A percentile compares a stretch with the other conserved stretches of the same genome.
Conservation (phyloP, 1,140 invertebrate genomes). For the Callitettix versicolor region DNA sequence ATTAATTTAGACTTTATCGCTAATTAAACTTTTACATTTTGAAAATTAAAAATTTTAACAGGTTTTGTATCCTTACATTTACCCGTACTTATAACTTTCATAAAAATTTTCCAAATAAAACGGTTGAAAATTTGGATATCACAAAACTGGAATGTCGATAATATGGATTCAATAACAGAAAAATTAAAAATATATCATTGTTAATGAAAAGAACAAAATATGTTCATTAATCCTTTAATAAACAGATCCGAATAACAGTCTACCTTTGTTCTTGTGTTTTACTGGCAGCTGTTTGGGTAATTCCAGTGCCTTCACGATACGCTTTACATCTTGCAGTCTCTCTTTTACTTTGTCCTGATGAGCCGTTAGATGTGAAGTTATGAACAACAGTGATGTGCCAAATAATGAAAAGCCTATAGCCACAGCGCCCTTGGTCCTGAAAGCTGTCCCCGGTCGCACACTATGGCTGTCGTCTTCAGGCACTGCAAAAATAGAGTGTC, state of each 20-base stretch:
- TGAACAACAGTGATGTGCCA: slow-evolving; percentile 86
- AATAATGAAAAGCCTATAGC: slow-evolving; percentile 82
- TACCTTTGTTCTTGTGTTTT: slow-evolving; percentile 64
- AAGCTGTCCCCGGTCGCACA: slow-evolving; percentile 74
- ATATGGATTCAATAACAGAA: too few species aligned
- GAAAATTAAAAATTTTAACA: too few species aligned
- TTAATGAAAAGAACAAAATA: too few species aligned
- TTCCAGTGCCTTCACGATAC: slow-evolving; percentile 73
- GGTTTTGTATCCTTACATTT: too few species aligned
- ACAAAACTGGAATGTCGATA: too few species aligned
- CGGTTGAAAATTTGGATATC: too few species aligned
- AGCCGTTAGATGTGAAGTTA: slow-evolving; percentile 86
- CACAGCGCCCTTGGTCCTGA: slow-evolving; percentile 86
- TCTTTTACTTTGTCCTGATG: slow-evolving; percentile 81
- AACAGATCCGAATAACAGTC: neutral
- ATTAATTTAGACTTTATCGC: too few species aligned
- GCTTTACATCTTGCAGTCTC: slow-evolving; percentile 74
- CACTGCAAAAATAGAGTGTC: slow-evolving; percentile 38
- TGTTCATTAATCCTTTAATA: neutral
- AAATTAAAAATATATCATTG: too few species aligned
- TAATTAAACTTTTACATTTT: too few species aligned
- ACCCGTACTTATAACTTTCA: too few species aligned
- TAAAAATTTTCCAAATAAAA: too few species aligned
- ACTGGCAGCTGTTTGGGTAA: slow-evolving; percentile 70
- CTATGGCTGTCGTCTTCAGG: slow-evolving; percentile 77